phyloP scores from a whole-genome alignment of 2,888 invertebrate genomes.

The Nomada ferruginata region DNA sequence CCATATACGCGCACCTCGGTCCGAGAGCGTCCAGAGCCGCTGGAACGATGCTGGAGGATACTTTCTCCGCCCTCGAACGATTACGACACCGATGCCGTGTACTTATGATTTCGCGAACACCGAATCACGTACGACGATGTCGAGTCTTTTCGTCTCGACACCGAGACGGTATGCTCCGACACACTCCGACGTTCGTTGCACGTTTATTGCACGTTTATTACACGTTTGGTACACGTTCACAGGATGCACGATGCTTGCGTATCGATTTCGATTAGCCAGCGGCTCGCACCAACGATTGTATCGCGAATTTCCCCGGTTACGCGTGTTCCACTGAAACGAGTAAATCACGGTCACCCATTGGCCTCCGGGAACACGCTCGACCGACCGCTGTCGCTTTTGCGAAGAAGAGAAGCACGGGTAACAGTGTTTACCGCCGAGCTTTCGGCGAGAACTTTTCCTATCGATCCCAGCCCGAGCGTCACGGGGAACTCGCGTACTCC shows the following conservation, averaged over 20 bases:
- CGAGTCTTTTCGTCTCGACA: no score
- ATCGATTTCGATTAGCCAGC: neutral
- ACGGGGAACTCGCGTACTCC: no score
- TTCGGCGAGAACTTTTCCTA: neutral
- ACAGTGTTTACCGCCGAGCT: neutral
- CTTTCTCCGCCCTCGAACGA: slow-evolving; percentile 69
- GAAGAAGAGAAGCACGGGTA: neutral
- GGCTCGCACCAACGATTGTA: neutral
- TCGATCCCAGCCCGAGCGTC: neutral
- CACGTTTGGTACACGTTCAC: neutral
- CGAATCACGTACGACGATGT: neutral
- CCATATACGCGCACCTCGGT: slow-evolving; percentile 26
- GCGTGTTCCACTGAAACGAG: slow-evolving; percentile 2
- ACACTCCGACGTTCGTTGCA: neutral
- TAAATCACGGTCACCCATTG: slow-evolving; percentile 20
- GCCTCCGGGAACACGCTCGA: slow-evolving; percentile 1
- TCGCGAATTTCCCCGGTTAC: slow-evolving; percentile 5
- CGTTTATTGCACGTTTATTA: neutral
- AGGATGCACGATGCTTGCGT: neutral
- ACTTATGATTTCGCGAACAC: slow-evolving; percentile 28
- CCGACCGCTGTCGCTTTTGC: slow-evolving; percentile 5
- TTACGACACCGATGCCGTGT: slow-evolving; percentile 56
- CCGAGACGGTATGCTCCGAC: neutral
- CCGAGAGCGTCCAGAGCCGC: slow-evolving; percentile 46
- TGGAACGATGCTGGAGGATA: slow-evolving; percentile 54